These are phyloP conservation scores for Crocidura indochinensis DNA, from an alignment of 2,797 vertebrate species.

Conservation along the genomic window DNA sequence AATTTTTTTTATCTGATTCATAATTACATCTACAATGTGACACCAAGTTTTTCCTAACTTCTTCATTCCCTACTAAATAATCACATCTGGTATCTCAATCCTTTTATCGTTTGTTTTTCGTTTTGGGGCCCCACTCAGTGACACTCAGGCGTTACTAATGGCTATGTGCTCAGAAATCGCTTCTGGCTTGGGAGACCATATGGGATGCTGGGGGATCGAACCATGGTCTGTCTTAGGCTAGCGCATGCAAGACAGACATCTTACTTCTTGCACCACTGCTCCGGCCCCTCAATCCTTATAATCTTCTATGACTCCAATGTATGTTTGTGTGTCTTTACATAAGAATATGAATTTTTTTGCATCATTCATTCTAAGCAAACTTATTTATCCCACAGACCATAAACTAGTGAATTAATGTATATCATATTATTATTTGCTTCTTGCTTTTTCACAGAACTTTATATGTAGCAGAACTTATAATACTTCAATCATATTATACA, in stretches of 20 bases:
- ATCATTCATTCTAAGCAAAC: background rate
- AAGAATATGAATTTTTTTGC: background rate
- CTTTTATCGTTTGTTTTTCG: background rate
- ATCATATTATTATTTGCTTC: constrained; percentile 24
- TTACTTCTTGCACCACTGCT: too few relatives aligned
- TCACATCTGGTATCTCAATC: background rate
- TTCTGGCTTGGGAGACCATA: too few relatives aligned
- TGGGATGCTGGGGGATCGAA: too few relatives aligned
- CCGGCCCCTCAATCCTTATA: background rate
- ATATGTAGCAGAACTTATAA: background rate
- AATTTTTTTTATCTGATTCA: constrained; percentile 11
- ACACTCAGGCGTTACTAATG: too few relatives aligned
- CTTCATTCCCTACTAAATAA: background rate
- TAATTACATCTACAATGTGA: background rate
- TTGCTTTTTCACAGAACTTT: constrained; percentile 61
- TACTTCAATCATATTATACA: background rate
- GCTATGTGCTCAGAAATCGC: too few relatives aligned
- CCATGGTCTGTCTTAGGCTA: too few relatives aligned
- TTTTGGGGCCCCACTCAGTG: too few relatives aligned
- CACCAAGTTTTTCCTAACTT: background rate
- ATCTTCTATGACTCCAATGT: background rate
- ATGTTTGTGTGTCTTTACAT: background rate
- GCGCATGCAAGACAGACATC: too few relatives aligned
- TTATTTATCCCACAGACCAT: background rate
- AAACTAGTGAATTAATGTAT: background rate